A percentile compares a stretch with the other conserved stretches of the same genome.
Evolutionary conservation across 2,797 vertebrate species (phyloP).

Genomic region (Muraenolepis orangiensis): DNA sequence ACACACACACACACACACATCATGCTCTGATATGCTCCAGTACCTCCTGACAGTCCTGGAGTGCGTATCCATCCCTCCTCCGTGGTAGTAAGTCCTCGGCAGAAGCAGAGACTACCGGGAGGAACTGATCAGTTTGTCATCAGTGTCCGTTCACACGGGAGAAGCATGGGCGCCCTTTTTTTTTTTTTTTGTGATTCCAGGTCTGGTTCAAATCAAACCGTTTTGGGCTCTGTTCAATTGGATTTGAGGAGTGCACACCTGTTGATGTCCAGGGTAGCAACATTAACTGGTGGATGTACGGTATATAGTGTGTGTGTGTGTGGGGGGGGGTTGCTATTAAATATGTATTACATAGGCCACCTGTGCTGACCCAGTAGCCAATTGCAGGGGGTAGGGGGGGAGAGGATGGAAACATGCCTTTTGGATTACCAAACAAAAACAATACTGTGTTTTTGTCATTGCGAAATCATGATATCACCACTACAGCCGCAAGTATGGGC

Average conservation of each 20-base stretch:
- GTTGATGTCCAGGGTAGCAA: slow-evolving; percentile 17
- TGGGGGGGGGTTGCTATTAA: neutral
- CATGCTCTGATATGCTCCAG: too few species aligned
- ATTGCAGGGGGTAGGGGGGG: neutral
- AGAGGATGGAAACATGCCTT: neutral
- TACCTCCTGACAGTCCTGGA: too few species aligned
- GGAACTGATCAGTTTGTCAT: slow-evolving; percentile 20
- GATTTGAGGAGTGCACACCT: slow-evolving; percentile 7
- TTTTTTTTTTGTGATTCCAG: too few species aligned
- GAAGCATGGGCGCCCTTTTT: neutral
- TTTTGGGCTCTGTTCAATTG: neutral
- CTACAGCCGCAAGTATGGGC: neutral
- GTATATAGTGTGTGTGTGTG: neutral
- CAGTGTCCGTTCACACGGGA: slow-evolving; percentile 31
- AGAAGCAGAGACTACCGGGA: neutral
- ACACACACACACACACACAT: too few species aligned
- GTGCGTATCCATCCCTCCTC: too few species aligned
- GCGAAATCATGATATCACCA: neutral
- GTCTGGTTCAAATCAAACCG: neutral
- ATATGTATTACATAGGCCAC: slow-evolving; percentile 14
- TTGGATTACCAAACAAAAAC: neutral
- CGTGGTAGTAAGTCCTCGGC: neutral
- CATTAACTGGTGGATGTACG: slow-evolving; percentile 3
- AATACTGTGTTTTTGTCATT: neutral
- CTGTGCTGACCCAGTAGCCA: neutral